Conservation (phyloP, 2,797 vertebrate genomes). For the Salarias fasciatus region DNA sequence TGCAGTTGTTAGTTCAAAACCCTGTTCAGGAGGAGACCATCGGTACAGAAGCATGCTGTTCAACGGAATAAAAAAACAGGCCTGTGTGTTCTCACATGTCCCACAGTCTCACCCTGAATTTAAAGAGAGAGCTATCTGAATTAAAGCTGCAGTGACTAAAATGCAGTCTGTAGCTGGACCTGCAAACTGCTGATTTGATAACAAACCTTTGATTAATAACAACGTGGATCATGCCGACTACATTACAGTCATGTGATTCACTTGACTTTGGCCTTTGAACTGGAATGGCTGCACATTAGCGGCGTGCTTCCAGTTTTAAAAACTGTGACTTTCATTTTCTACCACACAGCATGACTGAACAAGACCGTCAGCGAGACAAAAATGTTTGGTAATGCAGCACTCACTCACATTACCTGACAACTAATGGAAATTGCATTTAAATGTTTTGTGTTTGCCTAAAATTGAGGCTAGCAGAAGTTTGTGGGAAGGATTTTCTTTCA, state of each 20-base stretch:
- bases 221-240: conserved; percentile 1
- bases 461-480: no score
- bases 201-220: not conserved
- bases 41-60: conserved; percentile 16
- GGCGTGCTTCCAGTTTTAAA: conserved; percentile 17
- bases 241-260: conserved; percentile 23
- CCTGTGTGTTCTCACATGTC: conserved; percentile 37
- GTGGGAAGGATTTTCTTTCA: not conserved
- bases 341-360: not conserved
- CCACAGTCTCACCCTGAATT: conserved; percentile 46
- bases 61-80: conserved; percentile 25
- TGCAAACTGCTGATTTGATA: no score
- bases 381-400: no score
- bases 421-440: no score
- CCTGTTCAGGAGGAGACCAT: not conserved
- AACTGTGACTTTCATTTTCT: conserved; percentile 17
- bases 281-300: conserved; percentile 9
- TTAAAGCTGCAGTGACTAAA: not conserved
- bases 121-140: conserved; percentile 40
- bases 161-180: no score
- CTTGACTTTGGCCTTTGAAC: conserved; percentile 20
- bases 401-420: no score
- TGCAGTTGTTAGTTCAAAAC: conserved; percentile 3
- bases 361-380: no score
- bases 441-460: no score